These are phyloP conservation scores for Eretmochelys imbricata DNA, from an alignment of 2,113 vertebrate species.

Conservation along the genomic window DNA sequence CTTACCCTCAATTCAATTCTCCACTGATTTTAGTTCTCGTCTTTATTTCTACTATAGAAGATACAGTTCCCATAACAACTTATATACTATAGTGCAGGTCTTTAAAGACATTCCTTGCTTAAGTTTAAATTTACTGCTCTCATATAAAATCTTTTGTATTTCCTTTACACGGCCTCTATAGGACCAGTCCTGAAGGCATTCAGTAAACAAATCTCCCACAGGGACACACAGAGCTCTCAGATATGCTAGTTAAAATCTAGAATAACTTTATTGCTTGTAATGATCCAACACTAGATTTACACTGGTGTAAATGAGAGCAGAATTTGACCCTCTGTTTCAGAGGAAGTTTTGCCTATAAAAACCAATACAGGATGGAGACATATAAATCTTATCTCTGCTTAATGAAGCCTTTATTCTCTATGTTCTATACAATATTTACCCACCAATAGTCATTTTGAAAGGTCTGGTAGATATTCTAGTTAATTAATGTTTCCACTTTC, in stretches of 20 bases:
- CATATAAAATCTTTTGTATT: not conserved
- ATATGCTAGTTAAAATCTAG: not conserved
- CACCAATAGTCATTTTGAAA: slow-evolving; percentile 21
- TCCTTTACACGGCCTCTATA: not conserved
- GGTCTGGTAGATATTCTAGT: not conserved
- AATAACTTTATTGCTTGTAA: not conserved
- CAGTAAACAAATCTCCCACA: not conserved
- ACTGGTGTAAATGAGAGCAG: not conserved
- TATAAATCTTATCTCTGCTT: not conserved
- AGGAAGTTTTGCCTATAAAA: not conserved
- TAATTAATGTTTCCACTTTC: not conserved
- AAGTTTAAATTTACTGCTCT: slow-evolving; percentile 3
- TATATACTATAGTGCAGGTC: not conserved
- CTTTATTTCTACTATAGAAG: not conserved
- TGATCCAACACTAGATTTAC: not conserved
- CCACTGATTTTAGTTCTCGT: not conserved
- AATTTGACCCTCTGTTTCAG: not conserved
- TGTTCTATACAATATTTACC: slow-evolving; percentile 2
- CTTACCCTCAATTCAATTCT: slow-evolving; percentile 1
- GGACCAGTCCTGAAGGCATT: not conserved
- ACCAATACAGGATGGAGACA: not conserved
- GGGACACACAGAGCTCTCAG: not conserved
- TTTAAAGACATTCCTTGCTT: not conserved
- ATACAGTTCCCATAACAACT: not conserved
- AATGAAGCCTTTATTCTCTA: slow-evolving; percentile 14